A percentile compares a stretch with the other conserved stretches of the same genome.
These are phyloP conservation scores for Lepisosteus osseus DNA, from an alignment of 2,113 vertebrate species.

Conservation along the genomic window DNA sequence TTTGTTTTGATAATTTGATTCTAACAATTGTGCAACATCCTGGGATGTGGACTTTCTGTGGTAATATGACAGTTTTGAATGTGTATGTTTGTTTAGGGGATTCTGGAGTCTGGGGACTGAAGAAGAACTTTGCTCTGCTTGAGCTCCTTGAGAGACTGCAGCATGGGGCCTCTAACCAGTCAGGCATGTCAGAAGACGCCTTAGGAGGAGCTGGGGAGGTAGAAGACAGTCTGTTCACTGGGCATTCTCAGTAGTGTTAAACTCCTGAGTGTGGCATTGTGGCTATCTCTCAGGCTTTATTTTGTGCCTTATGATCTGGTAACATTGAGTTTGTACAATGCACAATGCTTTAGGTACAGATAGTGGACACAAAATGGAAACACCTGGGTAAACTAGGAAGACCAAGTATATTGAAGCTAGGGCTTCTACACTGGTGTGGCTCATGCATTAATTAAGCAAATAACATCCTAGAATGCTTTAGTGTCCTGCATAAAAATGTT, in stretches of 20 bases:
- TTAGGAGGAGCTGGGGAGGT: constrained; percentile 91
- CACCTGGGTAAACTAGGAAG: no score
- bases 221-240: constrained; percentile 19
- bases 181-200: constrained; percentile 78
- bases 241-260: background rate
- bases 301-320: no score
- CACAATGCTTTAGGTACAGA: no score
- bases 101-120: constrained; percentile 96
- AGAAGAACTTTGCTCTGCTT: constrained; percentile 96
- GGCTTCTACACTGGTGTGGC: no score
- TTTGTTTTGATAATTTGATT: no score
- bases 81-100: constrained; percentile 66
- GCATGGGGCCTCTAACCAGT: constrained; percentile 85
- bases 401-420: no score
- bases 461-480: no score
- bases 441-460: no score
- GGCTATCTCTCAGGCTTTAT: background rate
- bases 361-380: no score
- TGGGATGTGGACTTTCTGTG: background rate
- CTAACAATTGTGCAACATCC: background rate
- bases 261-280: background rate
- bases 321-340: no score
- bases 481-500: no score
- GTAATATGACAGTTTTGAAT: background rate
- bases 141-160: constrained; percentile 93